These are phyloP conservation scores for Fundulus diaphanus DNA, from an alignment of 2,797 vertebrate species.

Conservation along the genomic window DNA sequence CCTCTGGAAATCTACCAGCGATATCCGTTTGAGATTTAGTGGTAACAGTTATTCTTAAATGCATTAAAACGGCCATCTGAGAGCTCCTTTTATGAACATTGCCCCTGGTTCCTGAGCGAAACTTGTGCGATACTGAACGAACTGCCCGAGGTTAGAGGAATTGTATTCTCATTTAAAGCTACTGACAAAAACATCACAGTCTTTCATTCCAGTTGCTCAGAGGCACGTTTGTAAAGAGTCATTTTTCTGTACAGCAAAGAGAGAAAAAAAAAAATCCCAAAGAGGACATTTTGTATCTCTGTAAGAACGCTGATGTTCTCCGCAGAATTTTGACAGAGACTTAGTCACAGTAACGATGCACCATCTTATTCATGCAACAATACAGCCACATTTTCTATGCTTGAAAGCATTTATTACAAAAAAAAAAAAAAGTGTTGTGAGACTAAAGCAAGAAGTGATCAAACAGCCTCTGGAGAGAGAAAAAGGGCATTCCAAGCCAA, in stretches of 20 bases:
- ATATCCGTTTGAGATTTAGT: slow-evolving; percentile 28
- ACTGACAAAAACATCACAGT: slow-evolving; percentile 64
- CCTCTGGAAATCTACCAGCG: slow-evolving; percentile 14
- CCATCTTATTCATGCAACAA: slow-evolving; percentile 41
- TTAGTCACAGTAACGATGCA: slow-evolving; percentile 43
- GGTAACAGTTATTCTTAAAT: slow-evolving; percentile 39
- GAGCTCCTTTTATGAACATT: slow-evolving; percentile 42
- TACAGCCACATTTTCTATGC: slow-evolving; percentile 15
- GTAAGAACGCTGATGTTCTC: slow-evolving; percentile 36
- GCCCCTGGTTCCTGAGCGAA: slow-evolving; percentile 43
- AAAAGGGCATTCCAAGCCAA: slow-evolving; percentile 47
- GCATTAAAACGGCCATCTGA: slow-evolving; percentile 51
- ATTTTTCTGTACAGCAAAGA: slow-evolving; percentile 51
- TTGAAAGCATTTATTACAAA: slow-evolving; percentile 11
- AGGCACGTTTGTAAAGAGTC: slow-evolving; percentile 34
- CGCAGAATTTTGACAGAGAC: slow-evolving; percentile 25
- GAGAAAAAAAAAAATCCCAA: slow-evolving; percentile 26
- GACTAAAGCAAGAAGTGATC: slow-evolving; percentile 39
- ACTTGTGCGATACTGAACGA: slow-evolving; percentile 61
- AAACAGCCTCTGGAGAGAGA: slow-evolving; percentile 42
- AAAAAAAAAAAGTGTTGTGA: slow-evolving; percentile 7
- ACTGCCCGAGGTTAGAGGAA: slow-evolving; percentile 61
- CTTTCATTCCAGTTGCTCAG: slow-evolving; percentile 53
- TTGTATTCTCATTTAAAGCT: slow-evolving; percentile 67
- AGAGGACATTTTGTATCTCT: slow-evolving; percentile 33